Evolutionary conservation across 2,113 vertebrate species (phyloP).

Genomic region (Myanophis thanlyinensis): DNA sequence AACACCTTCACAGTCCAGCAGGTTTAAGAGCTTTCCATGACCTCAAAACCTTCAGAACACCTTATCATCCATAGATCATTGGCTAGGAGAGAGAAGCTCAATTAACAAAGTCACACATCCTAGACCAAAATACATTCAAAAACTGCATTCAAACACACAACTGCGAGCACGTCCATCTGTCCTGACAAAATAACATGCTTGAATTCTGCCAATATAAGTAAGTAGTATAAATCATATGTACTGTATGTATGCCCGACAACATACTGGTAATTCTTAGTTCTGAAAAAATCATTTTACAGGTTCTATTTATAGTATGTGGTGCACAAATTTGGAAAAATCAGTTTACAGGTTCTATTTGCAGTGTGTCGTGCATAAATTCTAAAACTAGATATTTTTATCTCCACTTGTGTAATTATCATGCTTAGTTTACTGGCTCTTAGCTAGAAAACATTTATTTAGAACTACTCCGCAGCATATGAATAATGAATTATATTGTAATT

Average conservation of each 20-base stretch:
- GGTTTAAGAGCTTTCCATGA: not conserved
- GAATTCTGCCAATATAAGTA: not conserved
- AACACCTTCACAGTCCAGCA: conserved; percentile 7
- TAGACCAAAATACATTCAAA: not conserved
- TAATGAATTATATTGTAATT: not conserved
- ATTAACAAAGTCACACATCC: not conserved
- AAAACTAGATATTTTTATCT: not conserved
- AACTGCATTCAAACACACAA: not conserved
- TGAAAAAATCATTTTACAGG: not conserved
- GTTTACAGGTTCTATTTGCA: not conserved
- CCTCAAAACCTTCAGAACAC: not conserved
- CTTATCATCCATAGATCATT: not conserved
- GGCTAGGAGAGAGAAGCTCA: not conserved
- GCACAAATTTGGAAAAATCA: not conserved
- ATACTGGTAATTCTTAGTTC: not conserved
- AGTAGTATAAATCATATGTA: not conserved
- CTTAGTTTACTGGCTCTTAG: not conserved
- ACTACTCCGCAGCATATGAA: not conserved
- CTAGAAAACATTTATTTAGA: not conserved
- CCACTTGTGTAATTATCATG: not conserved
- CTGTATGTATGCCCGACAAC: not conserved
- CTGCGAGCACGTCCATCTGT: not conserved
- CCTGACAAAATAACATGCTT: not conserved
- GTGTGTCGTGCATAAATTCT: not conserved
- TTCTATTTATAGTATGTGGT: not conserved